phyloP scores from a whole-genome alignment of 2,113 vertebrate genomes.

The Esox niger region DNA sequence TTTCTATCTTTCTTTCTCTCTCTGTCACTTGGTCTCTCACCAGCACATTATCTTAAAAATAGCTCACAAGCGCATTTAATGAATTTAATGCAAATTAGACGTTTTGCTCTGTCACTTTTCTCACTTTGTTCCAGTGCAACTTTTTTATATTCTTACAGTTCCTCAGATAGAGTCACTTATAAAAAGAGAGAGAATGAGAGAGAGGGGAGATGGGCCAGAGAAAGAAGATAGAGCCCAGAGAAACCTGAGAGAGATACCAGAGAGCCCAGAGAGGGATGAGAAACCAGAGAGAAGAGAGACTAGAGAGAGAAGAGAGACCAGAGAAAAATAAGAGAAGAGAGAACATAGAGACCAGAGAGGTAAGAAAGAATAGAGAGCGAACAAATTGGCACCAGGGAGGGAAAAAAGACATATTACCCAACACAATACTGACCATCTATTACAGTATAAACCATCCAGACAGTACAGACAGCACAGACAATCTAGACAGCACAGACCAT shows the following conservation, averaged over 20 bases:
- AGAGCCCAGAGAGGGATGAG: neutral
- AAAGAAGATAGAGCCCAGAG: too few species aligned
- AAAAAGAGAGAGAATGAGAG: constrained; percentile 16
- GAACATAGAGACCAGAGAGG: too few species aligned
- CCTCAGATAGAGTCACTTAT: constrained; percentile 57
- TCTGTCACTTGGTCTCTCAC: too few species aligned
- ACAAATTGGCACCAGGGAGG: neutral
- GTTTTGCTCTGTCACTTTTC: constrained; percentile 39
- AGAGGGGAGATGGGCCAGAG: neutral
- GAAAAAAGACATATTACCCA: too few species aligned
- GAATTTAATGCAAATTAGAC: constrained; percentile 78
- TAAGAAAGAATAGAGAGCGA: constrained; percentile 11
- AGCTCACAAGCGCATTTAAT: constrained; percentile 71
- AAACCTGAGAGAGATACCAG: neutral
- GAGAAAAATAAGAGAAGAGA: too few species aligned
- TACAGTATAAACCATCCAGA: too few species aligned
- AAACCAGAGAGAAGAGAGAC: neutral
- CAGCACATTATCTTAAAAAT: constrained; percentile 71
- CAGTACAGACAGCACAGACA: too few species aligned
- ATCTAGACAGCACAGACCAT: too few species aligned
- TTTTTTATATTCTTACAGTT: constrained; percentile 11
- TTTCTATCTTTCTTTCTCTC: too few species aligned
- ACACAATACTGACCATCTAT: too few species aligned
- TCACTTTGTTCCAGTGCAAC: neutral
- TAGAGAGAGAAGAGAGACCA: too few species aligned